A percentile compares a stretch with the other conserved stretches of the same genome.
Conservation (phyloP, 2,888 invertebrate species). For the Harpagoxenus sublaevis region DNA sequence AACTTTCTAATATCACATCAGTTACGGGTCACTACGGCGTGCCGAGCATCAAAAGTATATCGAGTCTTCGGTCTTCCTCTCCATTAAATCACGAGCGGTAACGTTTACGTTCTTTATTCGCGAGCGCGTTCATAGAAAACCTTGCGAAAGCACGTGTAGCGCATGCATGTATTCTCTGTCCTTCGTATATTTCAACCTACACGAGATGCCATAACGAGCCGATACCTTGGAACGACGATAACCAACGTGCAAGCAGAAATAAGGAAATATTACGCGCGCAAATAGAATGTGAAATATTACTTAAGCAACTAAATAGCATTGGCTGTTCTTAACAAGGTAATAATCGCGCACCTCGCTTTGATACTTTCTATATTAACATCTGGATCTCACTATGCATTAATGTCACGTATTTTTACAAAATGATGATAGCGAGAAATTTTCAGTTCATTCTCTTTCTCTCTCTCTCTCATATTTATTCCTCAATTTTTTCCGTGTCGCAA, state of each 20-base stretch:
- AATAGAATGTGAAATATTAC: constrained; percentile 12
- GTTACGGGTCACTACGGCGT: not conserved
- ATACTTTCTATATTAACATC: not conserved
- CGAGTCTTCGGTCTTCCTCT: not conserved
- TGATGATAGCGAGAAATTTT: not conserved
- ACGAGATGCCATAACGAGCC: constrained; percentile 20
- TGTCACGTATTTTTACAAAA: constrained; percentile 1
- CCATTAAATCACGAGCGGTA: constrained; percentile 8
- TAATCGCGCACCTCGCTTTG: not conserved
- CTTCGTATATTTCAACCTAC: not conserved
- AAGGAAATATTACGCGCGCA: constrained; percentile 4
- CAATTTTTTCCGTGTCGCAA: constrained; percentile 44
- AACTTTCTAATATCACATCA: constrained; percentile 39
- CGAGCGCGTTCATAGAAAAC: not conserved
- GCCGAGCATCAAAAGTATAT: not conserved
- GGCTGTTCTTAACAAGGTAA: not conserved
- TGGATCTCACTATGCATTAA: not conserved
- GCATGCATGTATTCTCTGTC: not conserved
- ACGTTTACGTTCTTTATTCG: not conserved
- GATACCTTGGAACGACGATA: not conserved
- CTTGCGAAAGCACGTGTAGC: not conserved
- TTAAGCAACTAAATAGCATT: not conserved
- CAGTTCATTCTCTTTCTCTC: constrained; percentile 12
- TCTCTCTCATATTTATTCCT: constrained; percentile 51
- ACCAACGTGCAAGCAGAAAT: not conserved